A percentile compares a stretch with the other conserved stretches of the same genome.
These are phyloP conservation scores for Aethina tumida DNA, from an alignment of 1,140 invertebrate species.

Conservation along the genomic window DNA sequence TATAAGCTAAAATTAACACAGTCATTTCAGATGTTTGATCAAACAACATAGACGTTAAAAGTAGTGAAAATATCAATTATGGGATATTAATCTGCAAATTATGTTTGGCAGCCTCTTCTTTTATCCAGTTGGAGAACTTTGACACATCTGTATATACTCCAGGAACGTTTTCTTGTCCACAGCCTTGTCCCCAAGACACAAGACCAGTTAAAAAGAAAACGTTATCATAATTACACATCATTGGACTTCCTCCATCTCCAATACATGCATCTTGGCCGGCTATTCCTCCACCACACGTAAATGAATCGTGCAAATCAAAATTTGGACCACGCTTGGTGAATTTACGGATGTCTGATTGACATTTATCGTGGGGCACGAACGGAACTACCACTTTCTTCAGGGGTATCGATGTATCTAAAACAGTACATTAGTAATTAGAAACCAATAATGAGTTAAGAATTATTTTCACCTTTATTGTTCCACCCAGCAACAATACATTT, in stretches of 20 bases:
- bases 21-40: too few relatives aligned
- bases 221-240: constrained; percentile 38
- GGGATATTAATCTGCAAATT: too few relatives aligned
- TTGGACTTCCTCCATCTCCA: constrained; percentile 42
- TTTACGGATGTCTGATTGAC: constrained; percentile 31
- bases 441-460: too few relatives aligned
- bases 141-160: constrained; percentile 27
- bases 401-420: too few relatives aligned
- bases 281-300: constrained; percentile 44
- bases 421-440: too few relatives aligned
- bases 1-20: too few relatives aligned
- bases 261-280: constrained; percentile 56
- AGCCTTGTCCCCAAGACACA: constrained; percentile 41
- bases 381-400: constrained; percentile 39
- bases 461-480: too few relatives aligned
- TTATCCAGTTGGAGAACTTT: constrained; percentile 23
- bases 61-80: too few relatives aligned
- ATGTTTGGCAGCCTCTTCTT: too few relatives aligned
- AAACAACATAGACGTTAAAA: too few relatives aligned
- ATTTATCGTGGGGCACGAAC: constrained; percentile 30
- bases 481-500: constrained; percentile 69
- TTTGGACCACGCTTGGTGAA: constrained; percentile 35
- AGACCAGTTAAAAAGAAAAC: constrained; percentile 38
- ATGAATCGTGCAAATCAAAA: constrained; percentile 39
- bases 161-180: constrained; percentile 46